Conservation (phyloP, 2,888 invertebrate genomes). For the Melolontha melolontha region DNA sequence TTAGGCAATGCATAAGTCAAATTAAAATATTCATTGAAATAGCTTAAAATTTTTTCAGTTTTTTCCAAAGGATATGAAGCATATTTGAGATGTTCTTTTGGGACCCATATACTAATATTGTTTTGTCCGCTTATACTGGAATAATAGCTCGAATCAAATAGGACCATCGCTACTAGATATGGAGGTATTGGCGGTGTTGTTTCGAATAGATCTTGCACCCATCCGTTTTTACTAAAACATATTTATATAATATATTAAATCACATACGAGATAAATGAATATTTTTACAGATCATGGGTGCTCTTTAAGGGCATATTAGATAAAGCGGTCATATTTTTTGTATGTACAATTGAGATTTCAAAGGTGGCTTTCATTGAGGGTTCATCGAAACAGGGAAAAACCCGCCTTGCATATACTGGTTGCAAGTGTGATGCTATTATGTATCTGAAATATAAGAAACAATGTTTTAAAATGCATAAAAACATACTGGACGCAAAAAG, state of each 20-base stretch:
- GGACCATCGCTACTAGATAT: slow-evolving; percentile 76
- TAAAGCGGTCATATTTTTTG: slow-evolving; percentile 72
- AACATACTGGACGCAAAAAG: too few relatives aligned
- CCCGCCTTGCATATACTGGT: slow-evolving; percentile 73
- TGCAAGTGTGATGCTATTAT: slow-evolving; percentile 76
- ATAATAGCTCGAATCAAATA: slow-evolving; percentile 50
- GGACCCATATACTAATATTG: slow-evolving; percentile 65
- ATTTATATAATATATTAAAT: not conserved
- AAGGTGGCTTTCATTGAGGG: slow-evolving; percentile 82
- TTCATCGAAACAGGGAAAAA: slow-evolving; percentile 85
- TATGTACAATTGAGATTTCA: slow-evolving; percentile 77
- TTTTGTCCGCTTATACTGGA: slow-evolving; percentile 19
- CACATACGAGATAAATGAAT: not conserved
- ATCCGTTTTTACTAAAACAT: slow-evolving; percentile 61
- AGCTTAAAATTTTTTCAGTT: slow-evolving; percentile 67
- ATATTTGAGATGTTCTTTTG: slow-evolving; percentile 57
- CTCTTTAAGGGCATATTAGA: slow-evolving; percentile 78
- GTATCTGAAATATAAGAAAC: slow-evolving; percentile 63
- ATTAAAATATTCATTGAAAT: slow-evolving; percentile 69
- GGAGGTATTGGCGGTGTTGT: slow-evolving; percentile 80
- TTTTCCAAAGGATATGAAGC: slow-evolving; percentile 68
- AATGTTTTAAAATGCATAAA: too few relatives aligned
- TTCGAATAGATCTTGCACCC: slow-evolving; percentile 74
- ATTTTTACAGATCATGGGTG: slow-evolving; percentile 69
- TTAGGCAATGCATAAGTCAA: slow-evolving; percentile 68